Percentiles rank a stretch among this genome's conserved stretches.
phyloP scores from a whole-genome alignment of 2,888 invertebrate genomes.

The Spodoptera exigua region DNA sequence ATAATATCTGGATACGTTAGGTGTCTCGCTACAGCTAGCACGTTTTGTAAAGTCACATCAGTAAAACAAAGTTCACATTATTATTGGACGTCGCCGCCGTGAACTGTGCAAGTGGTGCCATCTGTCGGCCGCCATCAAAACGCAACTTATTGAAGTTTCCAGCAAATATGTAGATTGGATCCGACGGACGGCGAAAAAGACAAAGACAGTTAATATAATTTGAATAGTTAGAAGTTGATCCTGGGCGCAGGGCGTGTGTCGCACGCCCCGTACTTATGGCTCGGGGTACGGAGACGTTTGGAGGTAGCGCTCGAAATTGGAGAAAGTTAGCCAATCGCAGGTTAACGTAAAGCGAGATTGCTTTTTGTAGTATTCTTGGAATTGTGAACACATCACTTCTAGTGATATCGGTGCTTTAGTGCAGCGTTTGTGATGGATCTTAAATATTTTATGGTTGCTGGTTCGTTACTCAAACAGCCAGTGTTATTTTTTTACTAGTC shows the following conservation, averaged over 20 bases:
- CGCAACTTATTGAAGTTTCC: slow-evolving; percentile 56
- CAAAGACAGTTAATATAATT: slow-evolving; percentile 55
- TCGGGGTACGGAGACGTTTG: slow-evolving; percentile 1
- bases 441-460: too few relatives aligned
- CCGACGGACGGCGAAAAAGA: slow-evolving; percentile 49
- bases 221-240: slow-evolving; percentile 55
- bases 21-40: not conserved
- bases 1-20: too few relatives aligned
- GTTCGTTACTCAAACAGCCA: too few relatives aligned
- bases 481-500: too few relatives aligned
- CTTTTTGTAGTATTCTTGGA: too few relatives aligned
- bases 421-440: too few relatives aligned
- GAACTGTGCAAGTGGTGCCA: slow-evolving; percentile 42
- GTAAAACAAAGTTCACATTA: slow-evolving; percentile 2
- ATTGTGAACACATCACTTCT: too few relatives aligned
- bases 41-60: not conserved
- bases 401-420: too few relatives aligned
- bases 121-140: slow-evolving; percentile 47
- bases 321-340: too few relatives aligned
- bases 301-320: not conserved
- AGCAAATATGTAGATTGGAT: slow-evolving; percentile 60
- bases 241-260: not conserved
- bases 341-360: too few relatives aligned
- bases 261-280: too few relatives aligned
- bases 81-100: slow-evolving; percentile 14